Evolutionary conservation across 2,888 invertebrate genomes (phyloP).

Genomic region (Halocaridina rubra): DNA sequence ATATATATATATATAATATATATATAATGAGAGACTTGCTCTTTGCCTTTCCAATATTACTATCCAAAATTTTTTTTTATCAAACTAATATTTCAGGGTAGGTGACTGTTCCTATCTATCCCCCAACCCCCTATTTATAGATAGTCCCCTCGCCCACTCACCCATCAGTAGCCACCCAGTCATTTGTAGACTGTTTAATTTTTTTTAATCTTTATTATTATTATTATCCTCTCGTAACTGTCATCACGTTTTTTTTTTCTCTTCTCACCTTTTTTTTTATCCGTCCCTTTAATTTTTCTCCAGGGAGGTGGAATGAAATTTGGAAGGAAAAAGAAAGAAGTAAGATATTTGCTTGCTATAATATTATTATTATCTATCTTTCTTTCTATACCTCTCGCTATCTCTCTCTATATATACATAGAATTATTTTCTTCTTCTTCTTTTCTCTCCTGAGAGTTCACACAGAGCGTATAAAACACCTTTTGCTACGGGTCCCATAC

Average conservation of each 20-base stretch:
- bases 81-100: too few species aligned
- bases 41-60: too few species aligned
- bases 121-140: too few species aligned
- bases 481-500: constrained; percentile 9
- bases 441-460: not conserved
- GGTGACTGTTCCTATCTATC: too few species aligned
- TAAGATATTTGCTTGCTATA: constrained; percentile 75
- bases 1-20: too few species aligned
- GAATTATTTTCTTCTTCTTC: not conserved
- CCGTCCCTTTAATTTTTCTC: not conserved
- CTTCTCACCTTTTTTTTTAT: not conserved
- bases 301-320: constrained; percentile 71
- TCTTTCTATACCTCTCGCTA: constrained; percentile 7
- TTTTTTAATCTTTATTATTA: too few species aligned
- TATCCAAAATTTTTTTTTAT: too few species aligned
- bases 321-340: constrained; percentile 98
- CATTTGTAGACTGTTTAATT: too few species aligned
- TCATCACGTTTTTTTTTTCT: not conserved
- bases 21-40: too few species aligned
- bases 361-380: not conserved
- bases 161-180: too few species aligned
- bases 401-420: not conserved
- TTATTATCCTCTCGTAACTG: too few species aligned
- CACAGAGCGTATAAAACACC: constrained; percentile 11
- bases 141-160: too few species aligned